Conservation (phyloP, 2,888 invertebrate genomes). For the Kuschelorhynchus macadamiae region DNA sequence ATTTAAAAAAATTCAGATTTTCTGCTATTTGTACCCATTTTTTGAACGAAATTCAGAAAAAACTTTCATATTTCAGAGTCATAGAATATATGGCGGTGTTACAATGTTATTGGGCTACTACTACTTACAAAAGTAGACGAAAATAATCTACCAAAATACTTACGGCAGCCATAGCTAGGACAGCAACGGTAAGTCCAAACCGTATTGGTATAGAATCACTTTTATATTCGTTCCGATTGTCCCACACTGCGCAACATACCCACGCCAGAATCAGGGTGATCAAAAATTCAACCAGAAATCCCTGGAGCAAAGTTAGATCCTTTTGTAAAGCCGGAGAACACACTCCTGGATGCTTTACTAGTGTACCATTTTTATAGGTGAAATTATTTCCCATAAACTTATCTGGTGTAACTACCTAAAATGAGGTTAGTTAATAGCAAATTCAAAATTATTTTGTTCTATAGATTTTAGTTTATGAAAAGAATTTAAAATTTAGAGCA, state of each 20-base stretch:
- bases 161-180: slow-evolving; percentile 78
- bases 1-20: too few species aligned
- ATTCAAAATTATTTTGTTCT: too few species aligned
- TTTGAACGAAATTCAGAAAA: too few species aligned
- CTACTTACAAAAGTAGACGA: too few species aligned
- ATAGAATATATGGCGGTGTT: too few species aligned
- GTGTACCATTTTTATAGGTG: not conserved
- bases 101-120: too few species aligned
- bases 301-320: slow-evolving; percentile 68
- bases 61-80: too few species aligned
- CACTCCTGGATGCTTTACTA: slow-evolving; percentile 52
- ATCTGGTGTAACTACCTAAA: slow-evolving; percentile 59
- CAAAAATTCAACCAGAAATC: slow-evolving; percentile 75
- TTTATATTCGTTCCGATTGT: slow-evolving; percentile 76
- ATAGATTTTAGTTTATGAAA: too few species aligned
- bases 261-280: slow-evolving; percentile 77
- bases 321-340: slow-evolving; percentile 61
- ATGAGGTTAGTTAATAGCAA: too few species aligned
- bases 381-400: slow-evolving; percentile 48
- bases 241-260: slow-evolving; percentile 81
- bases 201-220: slow-evolving; percentile 78
- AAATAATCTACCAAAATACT: too few species aligned
- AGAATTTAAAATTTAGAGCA: too few species aligned
- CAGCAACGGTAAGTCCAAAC: slow-evolving; percentile 78
- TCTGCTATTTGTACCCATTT: too few species aligned